Evolutionary conservation across 2,113 vertebrate genomes (phyloP).

Genomic region (Corythoichthys intestinalis): DNA sequence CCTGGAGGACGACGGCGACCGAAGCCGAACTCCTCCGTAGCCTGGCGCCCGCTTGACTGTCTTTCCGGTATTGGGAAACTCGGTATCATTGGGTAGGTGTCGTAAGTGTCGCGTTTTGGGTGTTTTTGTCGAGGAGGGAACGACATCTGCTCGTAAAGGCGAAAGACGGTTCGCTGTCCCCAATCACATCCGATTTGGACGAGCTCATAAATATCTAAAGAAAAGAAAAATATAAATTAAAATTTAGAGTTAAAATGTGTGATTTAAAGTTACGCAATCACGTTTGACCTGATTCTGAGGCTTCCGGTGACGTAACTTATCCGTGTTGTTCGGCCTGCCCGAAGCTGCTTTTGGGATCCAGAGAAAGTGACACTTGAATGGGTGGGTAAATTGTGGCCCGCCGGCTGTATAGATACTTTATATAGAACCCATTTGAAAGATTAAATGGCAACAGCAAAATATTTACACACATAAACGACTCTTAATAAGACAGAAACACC

Average conservation of each 20-base stretch:
- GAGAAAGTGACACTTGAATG: neutral
- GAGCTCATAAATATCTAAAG: neutral
- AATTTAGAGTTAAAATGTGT: neutral
- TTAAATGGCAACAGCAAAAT: neutral
- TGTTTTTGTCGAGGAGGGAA: slow-evolving; percentile 21
- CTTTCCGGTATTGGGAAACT: neutral
- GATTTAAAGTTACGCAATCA: neutral
- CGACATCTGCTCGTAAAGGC: slow-evolving; percentile 33
- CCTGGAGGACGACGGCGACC: neutral
- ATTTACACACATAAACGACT: neutral
- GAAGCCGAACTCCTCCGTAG: neutral
- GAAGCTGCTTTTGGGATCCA: neutral
- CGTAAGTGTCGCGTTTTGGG: slow-evolving; percentile 38
- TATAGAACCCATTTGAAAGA: neutral
- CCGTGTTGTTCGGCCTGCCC: neutral
- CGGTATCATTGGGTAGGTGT: neutral
- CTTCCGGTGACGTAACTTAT: neutral
- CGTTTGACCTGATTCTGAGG: neutral
- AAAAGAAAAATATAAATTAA: neutral
- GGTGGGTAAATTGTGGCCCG: neutral
- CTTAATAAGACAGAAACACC: too few species aligned
- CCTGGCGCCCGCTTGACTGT: neutral
- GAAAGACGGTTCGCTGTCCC: fast-evolving
- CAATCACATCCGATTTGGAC: neutral
- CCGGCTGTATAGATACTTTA: neutral